Percentiles rank a stretch among this genome's conserved stretches.
Evolutionary conservation across 2,113 vertebrate genomes (phyloP).

Genomic region (Cryptomyrus ogoouensis): DNA sequence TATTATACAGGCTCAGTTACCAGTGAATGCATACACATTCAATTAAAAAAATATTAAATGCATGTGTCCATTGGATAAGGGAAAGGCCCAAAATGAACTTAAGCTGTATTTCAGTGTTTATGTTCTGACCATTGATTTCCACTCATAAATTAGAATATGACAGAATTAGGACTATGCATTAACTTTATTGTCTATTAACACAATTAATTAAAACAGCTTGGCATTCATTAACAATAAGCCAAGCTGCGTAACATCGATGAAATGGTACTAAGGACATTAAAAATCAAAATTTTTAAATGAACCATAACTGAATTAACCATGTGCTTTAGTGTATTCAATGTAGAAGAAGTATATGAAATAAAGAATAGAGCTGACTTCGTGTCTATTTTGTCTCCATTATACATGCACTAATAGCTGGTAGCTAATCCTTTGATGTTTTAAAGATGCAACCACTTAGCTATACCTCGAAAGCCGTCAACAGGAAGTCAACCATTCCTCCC

Average conservation of each 20-base stretch:
- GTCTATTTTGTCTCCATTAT: neutral
- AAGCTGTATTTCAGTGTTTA: neutral
- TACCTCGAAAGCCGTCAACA: slow-evolving; percentile 6
- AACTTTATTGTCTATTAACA: neutral
- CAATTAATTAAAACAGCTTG: neutral
- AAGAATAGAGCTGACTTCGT: neutral
- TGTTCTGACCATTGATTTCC: neutral
- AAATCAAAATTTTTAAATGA: neutral
- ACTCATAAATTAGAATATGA: neutral
- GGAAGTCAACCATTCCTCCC: neutral
- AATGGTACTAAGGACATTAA: neutral
- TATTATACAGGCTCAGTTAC: neutral
- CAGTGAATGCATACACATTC: neutral
- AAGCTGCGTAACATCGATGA: neutral
- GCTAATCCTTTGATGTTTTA: neutral
- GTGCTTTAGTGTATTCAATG: neutral
- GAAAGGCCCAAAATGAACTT: neutral
- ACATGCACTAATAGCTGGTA: neutral
- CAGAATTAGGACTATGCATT: neutral
- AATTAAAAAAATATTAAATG: neutral
- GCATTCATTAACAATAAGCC: neutral
- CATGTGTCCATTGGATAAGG: neutral
- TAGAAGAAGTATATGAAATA: neutral
- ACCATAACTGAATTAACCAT: neutral
- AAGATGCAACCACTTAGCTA: neutral